Conservation (phyloP, 92 coral and sea anemone genomes). For the Heteractis magnifica region DNA sequence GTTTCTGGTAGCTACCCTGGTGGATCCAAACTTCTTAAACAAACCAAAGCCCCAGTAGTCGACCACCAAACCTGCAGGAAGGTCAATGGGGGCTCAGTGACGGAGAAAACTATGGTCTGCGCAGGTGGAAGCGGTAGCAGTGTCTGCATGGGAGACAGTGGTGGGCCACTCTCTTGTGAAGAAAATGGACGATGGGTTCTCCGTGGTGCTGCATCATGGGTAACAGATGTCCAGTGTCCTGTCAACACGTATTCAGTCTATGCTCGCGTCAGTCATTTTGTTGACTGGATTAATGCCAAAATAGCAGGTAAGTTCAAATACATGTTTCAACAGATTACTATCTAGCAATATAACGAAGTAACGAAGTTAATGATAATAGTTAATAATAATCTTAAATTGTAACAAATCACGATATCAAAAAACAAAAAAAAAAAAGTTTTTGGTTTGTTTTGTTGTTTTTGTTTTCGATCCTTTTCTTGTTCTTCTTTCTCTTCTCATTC, state of each 20-base stretch:
- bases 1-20: slow-evolving; percentile 11
- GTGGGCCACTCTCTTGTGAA: slow-evolving; percentile 43
- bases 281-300: slow-evolving; percentile 33
- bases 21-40: slow-evolving; percentile 45
- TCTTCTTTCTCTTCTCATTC: too few relatives aligned
- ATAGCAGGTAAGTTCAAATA: slow-evolving; percentile 1
- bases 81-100: slow-evolving; percentile 34
- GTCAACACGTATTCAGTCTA: slow-evolving; percentile 28
- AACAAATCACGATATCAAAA: too few relatives aligned
- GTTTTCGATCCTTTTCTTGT: neutral
- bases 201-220: slow-evolving; percentile 55
- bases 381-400: too few relatives aligned
- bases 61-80: slow-evolving; percentile 39
- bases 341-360: too few relatives aligned
- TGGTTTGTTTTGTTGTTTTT: too few relatives aligned
- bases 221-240: slow-evolving; percentile 20
- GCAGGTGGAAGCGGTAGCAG: slow-evolving; percentile 57
- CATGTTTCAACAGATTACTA: too few relatives aligned
- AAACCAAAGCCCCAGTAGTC: slow-evolving; percentile 42
- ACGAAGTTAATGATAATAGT: too few relatives aligned
- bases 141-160: slow-evolving; percentile 49
- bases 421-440: too few relatives aligned
- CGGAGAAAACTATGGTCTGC: slow-evolving; percentile 60
- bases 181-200: slow-evolving; percentile 51
- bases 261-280: slow-evolving; percentile 41